These are phyloP conservation scores for Drosophila parvula DNA, from an alignment of 1,140 invertebrate genomes.

Conservation along the genomic window DNA sequence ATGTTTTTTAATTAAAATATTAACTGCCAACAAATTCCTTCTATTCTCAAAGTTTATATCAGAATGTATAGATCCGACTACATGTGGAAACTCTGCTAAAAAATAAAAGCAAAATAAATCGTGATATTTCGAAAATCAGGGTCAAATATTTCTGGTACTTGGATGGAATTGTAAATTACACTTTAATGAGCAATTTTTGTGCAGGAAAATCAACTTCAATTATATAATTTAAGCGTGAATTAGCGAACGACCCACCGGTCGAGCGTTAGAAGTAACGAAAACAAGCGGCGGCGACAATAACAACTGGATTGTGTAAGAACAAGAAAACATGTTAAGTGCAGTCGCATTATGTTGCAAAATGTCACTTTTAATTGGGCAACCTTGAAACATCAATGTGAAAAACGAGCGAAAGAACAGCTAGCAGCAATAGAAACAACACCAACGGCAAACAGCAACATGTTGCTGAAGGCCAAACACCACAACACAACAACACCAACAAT, in stretches of 20 bases:
- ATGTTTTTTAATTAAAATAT: neutral
- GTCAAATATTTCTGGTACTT: conserved; percentile 30
- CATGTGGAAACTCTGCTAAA: neutral
- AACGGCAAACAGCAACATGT: conserved; percentile 55
- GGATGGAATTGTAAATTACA: conserved; percentile 66
- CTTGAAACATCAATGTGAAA: conserved; percentile 82
- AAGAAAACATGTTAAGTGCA: conserved; percentile 81
- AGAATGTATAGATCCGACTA: neutral
- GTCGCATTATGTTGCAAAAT: conserved; percentile 82
- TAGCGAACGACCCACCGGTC: conserved; percentile 36
- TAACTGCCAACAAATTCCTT: neutral
- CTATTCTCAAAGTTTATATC: neutral
- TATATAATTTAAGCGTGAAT: conserved; percentile 80
- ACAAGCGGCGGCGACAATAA: conserved; percentile 27
- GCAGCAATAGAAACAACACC: conserved; percentile 52
- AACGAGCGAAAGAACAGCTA: conserved; percentile 79
- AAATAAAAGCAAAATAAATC: conserved; percentile 10
- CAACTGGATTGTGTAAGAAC: conserved; percentile 61
- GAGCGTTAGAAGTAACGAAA: conserved; percentile 26
- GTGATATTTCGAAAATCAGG: conserved; percentile 44
- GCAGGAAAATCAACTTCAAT: conserved; percentile 74
- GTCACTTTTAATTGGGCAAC: conserved; percentile 82
- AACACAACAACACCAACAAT: conserved; percentile 28
- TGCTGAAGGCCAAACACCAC: conserved; percentile 62
- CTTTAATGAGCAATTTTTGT: conserved; percentile 72